Conservation (phyloP, 2,888 invertebrate species). For the Drosophila kambysellisi region DNA sequence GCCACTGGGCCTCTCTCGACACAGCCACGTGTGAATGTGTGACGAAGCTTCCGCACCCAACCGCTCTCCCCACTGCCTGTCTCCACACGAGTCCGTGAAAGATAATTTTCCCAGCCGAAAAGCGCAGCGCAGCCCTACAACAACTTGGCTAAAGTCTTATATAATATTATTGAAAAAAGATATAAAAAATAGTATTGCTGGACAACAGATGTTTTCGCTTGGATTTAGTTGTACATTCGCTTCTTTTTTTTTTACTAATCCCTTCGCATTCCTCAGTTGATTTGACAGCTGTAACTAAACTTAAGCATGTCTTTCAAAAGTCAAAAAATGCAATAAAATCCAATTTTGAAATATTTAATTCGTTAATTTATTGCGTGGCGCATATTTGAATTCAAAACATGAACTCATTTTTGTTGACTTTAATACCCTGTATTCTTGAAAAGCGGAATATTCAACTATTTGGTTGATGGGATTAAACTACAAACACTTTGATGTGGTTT, state of each 20-base stretch:
- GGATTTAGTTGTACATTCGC: slow-evolving; percentile 20
- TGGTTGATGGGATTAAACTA: background rate
- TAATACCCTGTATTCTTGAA: slow-evolving; percentile 1
- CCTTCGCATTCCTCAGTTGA: slow-evolving; percentile 47
- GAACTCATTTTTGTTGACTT: slow-evolving; percentile 4
- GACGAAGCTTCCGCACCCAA: slow-evolving; percentile 57
- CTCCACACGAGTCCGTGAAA: slow-evolving; percentile 66
- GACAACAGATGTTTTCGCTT: slow-evolving; percentile 39
- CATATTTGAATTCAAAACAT: slow-evolving; percentile 16
- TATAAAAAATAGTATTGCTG: slow-evolving; percentile 13
- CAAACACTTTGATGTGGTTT: background rate
- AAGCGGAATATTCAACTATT: background rate
- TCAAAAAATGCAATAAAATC: slow-evolving; percentile 8
- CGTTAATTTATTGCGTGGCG: slow-evolving; percentile 16
- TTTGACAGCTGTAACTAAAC: slow-evolving; percentile 23
- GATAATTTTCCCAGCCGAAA: slow-evolving; percentile 72
- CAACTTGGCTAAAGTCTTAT: slow-evolving; percentile 38
- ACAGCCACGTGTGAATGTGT: slow-evolving; percentile 62
- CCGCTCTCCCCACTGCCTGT: background rate
- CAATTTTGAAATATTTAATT: slow-evolving; percentile 23
- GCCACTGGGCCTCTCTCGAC: slow-evolving; percentile 62
- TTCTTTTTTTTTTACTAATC: slow-evolving; percentile 16
- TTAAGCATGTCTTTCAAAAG: slow-evolving; percentile 6
- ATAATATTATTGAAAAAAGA: slow-evolving; percentile 36
- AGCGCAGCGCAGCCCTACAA: slow-evolving; percentile 36